Evolutionary conservation across 2,113 vertebrate genomes (phyloP).

Genomic region (Thamnophis sirtalis): DNA sequence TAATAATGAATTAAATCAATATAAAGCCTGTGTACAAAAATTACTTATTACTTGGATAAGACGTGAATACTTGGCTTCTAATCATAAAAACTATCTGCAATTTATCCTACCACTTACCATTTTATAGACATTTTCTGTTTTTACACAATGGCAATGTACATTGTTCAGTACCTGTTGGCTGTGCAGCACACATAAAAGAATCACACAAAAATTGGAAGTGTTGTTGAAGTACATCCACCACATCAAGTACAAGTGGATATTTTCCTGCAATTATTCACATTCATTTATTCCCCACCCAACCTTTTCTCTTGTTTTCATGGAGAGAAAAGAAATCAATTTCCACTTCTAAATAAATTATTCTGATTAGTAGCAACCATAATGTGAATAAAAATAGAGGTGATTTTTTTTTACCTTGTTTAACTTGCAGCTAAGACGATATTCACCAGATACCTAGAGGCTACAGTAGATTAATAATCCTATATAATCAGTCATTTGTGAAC

Average conservation of each 20-base stretch:
- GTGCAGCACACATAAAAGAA: background rate
- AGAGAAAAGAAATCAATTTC: background rate
- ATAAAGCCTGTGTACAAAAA: background rate
- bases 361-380: conserved; percentile 17
- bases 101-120: background rate
- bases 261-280: background rate
- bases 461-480: conserved; percentile 24
- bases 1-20: background rate
- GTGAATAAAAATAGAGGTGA: background rate
- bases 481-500: conserved; percentile 54
- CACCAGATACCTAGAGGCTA: background rate
- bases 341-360: background rate
- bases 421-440: conserved; percentile 22
- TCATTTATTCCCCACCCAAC: background rate
- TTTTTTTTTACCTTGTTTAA: background rate
- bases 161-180: background rate
- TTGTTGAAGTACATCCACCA: background rate
- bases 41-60: background rate
- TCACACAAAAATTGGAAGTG: background rate
- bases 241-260: background rate
- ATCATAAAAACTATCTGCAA: background rate
- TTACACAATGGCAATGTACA: background rate
- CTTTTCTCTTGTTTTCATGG: background rate
- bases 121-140: background rate
- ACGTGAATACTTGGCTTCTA: background rate